Evolutionary conservation across 2,888 invertebrate genomes (phyloP).

Genomic region (Dicyrtoma fusca): DNA sequence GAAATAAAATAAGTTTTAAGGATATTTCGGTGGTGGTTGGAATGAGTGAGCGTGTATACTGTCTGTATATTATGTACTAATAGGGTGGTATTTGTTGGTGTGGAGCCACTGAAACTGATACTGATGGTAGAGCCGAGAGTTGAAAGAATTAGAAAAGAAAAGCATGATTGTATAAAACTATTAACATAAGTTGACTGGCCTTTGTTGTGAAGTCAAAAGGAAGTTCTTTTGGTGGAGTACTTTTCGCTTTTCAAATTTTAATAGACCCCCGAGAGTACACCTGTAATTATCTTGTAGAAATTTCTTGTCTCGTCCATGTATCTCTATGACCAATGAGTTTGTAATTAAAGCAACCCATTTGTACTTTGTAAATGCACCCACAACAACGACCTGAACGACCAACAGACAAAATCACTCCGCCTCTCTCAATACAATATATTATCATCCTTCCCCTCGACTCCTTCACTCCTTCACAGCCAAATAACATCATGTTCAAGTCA

Average conservation of each 20-base stretch:
- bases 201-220: slow-evolving; percentile 12
- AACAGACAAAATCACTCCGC: slow-evolving; percentile 36
- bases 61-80: no score
- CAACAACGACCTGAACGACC: slow-evolving; percentile 30
- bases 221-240: slow-evolving; percentile 22
- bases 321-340: slow-evolving; percentile 53
- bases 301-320: slow-evolving; percentile 54
- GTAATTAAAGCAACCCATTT: slow-evolving; percentile 55
- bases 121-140: background rate
- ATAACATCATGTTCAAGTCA: slow-evolving; percentile 4
- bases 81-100: no score
- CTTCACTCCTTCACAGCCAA: background rate
- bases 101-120: no score
- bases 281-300: slow-evolving; percentile 57
- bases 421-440: slow-evolving; percentile 37
- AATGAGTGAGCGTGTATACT: no score
- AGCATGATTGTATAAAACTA: slow-evolving; percentile 31
- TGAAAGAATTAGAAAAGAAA: slow-evolving; percentile 26
- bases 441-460: slow-evolving; percentile 19
- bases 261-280: slow-evolving; percentile 50
- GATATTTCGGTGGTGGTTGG: no score
- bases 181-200: slow-evolving; percentile 31
- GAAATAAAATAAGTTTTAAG: no score
- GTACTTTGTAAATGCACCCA: slow-evolving; percentile 44
- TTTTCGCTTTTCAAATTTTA: slow-evolving; percentile 43